Evolutionary conservation across 2,113 vertebrate species (phyloP).

Genomic region (Steatornis caripensis): DNA sequence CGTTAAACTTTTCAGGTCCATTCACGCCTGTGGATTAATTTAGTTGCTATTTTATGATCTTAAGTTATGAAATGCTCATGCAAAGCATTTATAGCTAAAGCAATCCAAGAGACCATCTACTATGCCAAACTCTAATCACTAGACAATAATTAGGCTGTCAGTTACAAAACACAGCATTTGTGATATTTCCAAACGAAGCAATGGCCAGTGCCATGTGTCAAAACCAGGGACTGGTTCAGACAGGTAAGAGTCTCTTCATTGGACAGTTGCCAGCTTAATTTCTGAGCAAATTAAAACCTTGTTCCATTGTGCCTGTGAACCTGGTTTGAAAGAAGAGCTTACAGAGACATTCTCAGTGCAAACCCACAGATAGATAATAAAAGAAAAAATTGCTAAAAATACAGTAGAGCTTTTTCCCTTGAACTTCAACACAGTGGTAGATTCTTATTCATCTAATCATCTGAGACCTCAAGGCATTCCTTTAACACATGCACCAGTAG

Average conservation of each 20-base stretch:
- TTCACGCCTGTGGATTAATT: slow-evolving; percentile 39
- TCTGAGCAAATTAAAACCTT: slow-evolving; percentile 45
- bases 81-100: not conserved
- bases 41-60: slow-evolving; percentile 15
- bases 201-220: not conserved
- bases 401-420: not conserved
- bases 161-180: slow-evolving; percentile 46
- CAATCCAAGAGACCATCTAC: not conserved
- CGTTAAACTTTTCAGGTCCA: slow-evolving; percentile 21
- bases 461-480: not conserved
- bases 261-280: slow-evolving; percentile 16
- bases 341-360: slow-evolving; percentile 23
- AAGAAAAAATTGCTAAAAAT: slow-evolving; percentile 15
- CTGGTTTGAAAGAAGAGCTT: slow-evolving; percentile 20
- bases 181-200: slow-evolving; percentile 44
- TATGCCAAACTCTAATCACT: slow-evolving; percentile 48
- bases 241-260: slow-evolving; percentile 52
- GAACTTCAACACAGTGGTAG: not conserved
- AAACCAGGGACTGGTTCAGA: slow-evolving; percentile 49
- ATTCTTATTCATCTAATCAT: not conserved
- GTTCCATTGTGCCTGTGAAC: not conserved
- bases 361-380: not conserved
- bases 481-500: not conserved
- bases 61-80: slow-evolving; percentile 40
- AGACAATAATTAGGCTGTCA: slow-evolving; percentile 52